A percentile compares a stretch with the other conserved stretches of the same genome.
These are phyloP conservation scores for Ceratosolen fusciceps DNA, from an alignment of 1,140 invertebrate genomes.

Conservation along the genomic window DNA sequence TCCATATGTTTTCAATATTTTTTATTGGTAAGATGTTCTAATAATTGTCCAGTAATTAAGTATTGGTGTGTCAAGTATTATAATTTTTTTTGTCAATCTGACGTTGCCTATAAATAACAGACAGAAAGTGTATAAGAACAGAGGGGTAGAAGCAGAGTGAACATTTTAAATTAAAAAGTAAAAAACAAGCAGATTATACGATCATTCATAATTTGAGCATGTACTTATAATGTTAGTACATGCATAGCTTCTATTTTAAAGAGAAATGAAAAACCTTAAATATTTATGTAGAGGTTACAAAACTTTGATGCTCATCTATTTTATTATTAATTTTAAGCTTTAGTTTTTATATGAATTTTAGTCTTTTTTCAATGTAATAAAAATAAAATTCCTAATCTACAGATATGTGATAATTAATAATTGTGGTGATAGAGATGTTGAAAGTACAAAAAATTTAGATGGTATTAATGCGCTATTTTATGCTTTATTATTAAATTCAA, in stretches of 20 bases:
- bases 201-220: slow-evolving; percentile 9
- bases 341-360: neutral
- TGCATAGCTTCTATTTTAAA: neutral
- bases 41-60: no score
- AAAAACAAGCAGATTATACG: slow-evolving; percentile 15
- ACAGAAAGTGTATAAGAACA: neutral
- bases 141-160: neutral
- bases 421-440: neutral
- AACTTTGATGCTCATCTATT: slow-evolving; percentile 1
- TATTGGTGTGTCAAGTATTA: neutral
- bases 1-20: no score
- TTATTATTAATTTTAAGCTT: neutral
- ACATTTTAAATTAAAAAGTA: slow-evolving; percentile 36
- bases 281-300: neutral
- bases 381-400: neutral
- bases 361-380: slow-evolving; percentile 5
- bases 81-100: neutral
- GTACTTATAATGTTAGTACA: slow-evolving; percentile 11
- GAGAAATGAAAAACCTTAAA: slow-evolving; percentile 11
- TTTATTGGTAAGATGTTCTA: no score
- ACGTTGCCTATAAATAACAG: neutral
- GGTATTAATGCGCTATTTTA: neutral
- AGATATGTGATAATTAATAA: neutral
- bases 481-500: no score
- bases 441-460: neutral